These are phyloP conservation scores for Pycnonotus jocosus DNA, from an alignment of 2,113 vertebrate genomes.

Conservation along the genomic window DNA sequence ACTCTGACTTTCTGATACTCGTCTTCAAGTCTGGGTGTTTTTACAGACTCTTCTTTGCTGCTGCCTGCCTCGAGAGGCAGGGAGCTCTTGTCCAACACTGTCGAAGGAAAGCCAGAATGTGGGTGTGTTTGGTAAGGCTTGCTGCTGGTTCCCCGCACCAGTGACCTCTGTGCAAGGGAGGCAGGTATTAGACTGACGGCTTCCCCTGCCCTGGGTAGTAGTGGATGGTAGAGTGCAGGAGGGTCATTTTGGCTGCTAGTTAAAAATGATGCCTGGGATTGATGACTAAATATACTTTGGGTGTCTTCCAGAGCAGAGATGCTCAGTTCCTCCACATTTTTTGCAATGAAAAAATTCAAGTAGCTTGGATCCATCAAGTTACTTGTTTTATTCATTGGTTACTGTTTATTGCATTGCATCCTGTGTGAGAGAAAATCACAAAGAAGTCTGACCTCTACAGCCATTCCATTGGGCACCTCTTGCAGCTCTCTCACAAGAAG, in stretches of 20 bases:
- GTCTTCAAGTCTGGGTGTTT: conserved; percentile 39
- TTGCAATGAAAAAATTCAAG: neutral
- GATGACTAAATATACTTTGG: conserved; percentile 13
- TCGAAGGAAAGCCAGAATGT: conserved; percentile 60
- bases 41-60: conserved; percentile 45
- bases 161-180: conserved; percentile 44
- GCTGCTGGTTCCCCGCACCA: neutral
- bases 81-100: conserved; percentile 81
- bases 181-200: neutral
- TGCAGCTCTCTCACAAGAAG: neutral
- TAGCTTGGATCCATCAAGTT: neutral
- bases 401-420: neutral
- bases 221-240: neutral
- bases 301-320: conserved; percentile 15
- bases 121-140: conserved; percentile 51
- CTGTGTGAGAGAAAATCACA: neutral
- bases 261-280: conserved; percentile 27
- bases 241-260: conserved; percentile 50
- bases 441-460: neutral
- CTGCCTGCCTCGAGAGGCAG: conserved; percentile 39
- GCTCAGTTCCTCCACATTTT: neutral
- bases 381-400: neutral
- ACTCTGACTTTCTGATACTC: conserved; percentile 50
- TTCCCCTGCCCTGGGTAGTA: conserved; percentile 17
- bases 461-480: neutral